phyloP scores from a whole-genome alignment of 2,797 vertebrate genomes.

The Clarias laeviceps region DNA sequence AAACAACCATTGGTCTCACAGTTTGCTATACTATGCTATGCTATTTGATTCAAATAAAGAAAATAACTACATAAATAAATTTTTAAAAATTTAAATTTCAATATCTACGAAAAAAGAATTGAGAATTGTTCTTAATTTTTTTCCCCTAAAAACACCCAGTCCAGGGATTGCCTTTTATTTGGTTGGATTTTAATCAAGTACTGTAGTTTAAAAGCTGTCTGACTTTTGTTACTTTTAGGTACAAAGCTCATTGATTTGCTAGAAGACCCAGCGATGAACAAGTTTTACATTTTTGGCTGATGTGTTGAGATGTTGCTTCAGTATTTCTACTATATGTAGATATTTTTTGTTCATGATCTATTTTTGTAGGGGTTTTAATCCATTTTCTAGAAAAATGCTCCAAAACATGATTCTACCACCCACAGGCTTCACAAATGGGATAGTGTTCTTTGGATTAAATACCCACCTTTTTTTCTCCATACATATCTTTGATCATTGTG shows the following conservation, averaged over 20 bases:
- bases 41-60: too few relatives aligned
- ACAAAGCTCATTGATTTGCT: not conserved
- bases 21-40: too few relatives aligned
- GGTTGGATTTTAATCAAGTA: not conserved
- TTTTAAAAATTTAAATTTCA: too few relatives aligned
- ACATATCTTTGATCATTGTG: not conserved
- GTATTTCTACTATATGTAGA: not conserved
- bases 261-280: not conserved
- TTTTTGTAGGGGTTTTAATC: not conserved
- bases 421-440: not conserved
- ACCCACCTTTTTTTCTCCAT: not conserved
- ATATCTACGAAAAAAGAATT: too few relatives aligned
- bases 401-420: not conserved
- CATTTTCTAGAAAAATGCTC: not conserved
- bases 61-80: too few relatives aligned
- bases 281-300: not conserved
- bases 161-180: not conserved
- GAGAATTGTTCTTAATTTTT: too few relatives aligned
- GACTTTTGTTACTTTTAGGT: too few relatives aligned
- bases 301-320: not conserved
- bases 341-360: not conserved
- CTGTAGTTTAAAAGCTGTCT: not conserved
- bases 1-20: too few relatives aligned
- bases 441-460: not conserved
- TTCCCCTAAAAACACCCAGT: too few relatives aligned